These are phyloP conservation scores for Drosophila quinaria DNA, from an alignment of 2,888 invertebrate species.

Conservation along the genomic window DNA sequence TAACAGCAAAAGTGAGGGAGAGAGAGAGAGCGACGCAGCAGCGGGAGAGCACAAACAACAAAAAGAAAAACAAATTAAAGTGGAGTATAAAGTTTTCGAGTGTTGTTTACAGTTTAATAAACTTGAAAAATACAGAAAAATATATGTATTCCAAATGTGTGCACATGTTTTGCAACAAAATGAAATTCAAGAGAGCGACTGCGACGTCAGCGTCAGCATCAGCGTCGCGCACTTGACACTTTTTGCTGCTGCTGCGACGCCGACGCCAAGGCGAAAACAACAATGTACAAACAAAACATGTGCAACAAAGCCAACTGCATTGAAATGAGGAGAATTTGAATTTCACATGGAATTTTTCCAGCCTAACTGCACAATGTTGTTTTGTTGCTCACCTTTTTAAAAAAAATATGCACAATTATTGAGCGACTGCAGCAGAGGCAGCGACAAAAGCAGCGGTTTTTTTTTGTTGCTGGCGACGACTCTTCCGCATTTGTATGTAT, in stretches of 20 bases:
- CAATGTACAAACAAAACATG: conserved; percentile 47
- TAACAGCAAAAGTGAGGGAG: conserved; percentile 5
- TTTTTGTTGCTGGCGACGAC: conserved; percentile 48
- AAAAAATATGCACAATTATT: conserved; percentile 63
- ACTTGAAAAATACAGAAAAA: conserved; percentile 19
- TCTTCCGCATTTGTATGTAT: conserved; percentile 67
- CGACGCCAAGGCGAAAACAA: conserved; percentile 43
- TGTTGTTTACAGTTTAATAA: conserved; percentile 59
- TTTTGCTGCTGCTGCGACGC: conserved; percentile 39
- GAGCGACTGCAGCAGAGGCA: conserved; percentile 18
- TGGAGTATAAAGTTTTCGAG: conserved; percentile 30
- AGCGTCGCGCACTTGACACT: conserved; percentile 65
- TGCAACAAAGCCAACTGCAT: conserved; percentile 42
- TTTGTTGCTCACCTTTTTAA: conserved; percentile 56
- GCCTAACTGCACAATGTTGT: conserved; percentile 25
- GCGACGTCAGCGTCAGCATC: conserved; percentile 8
- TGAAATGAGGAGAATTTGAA: conserved; percentile 42
- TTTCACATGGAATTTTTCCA: conserved; percentile 45
- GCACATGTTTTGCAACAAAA: conserved; percentile 57
- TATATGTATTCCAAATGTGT: conserved; percentile 13
- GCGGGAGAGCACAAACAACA: conserved; percentile 23
- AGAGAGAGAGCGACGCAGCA: conserved; percentile 6
- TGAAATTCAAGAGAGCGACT: conserved; percentile 18
- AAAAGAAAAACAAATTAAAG: conserved; percentile 31
- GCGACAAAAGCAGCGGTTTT: conserved; percentile 19